phyloP scores from a whole-genome alignment of 2,888 invertebrate species.

The Zygogramma bicolorata region DNA sequence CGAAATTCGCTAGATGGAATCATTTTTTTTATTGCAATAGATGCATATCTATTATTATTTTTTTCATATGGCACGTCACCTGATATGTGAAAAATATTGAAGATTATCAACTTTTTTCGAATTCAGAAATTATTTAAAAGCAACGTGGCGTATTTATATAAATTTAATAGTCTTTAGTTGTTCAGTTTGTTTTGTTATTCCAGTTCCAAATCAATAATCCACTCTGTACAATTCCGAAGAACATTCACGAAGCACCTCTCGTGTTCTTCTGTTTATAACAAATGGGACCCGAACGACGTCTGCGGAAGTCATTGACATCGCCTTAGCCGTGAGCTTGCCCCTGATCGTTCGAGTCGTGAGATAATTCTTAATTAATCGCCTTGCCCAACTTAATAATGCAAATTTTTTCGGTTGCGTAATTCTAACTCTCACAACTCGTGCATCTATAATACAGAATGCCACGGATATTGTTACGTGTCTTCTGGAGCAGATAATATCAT shows the following conservation, averaged over 20 bases:
- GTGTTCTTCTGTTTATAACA: slow-evolving; percentile 38
- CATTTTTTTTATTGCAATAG: no score
- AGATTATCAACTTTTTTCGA: no score
- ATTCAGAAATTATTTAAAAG: no score
- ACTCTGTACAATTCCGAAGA: slow-evolving; percentile 2
- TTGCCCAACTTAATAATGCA: slow-evolving; percentile 41
- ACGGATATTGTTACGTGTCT: slow-evolving; percentile 32
- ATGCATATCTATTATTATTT: no score
- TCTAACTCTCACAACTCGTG: slow-evolving; percentile 31
- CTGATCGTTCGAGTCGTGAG: slow-evolving; percentile 43
- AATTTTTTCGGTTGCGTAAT: slow-evolving; percentile 44
- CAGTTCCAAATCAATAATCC: no score
- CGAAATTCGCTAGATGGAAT: no score
- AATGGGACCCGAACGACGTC: slow-evolving; percentile 31
- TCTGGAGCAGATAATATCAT: slow-evolving; percentile 36
- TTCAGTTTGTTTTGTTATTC: no score
- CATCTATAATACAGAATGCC: slow-evolving; percentile 27
- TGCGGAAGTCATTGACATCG: slow-evolving; percentile 40
- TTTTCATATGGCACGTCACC: no score
- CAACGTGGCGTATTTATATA: no score
- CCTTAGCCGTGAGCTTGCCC: slow-evolving; percentile 41
- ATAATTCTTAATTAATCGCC: slow-evolving; percentile 42
- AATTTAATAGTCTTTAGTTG: no score
- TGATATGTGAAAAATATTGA: no score
- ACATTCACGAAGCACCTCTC: slow-evolving; percentile 24